Evolutionary conservation across 1,140 invertebrate species (phyloP), one percentile per base, ranked within the genome.

Genomic region (Drosophila pectinifera): DNA sequence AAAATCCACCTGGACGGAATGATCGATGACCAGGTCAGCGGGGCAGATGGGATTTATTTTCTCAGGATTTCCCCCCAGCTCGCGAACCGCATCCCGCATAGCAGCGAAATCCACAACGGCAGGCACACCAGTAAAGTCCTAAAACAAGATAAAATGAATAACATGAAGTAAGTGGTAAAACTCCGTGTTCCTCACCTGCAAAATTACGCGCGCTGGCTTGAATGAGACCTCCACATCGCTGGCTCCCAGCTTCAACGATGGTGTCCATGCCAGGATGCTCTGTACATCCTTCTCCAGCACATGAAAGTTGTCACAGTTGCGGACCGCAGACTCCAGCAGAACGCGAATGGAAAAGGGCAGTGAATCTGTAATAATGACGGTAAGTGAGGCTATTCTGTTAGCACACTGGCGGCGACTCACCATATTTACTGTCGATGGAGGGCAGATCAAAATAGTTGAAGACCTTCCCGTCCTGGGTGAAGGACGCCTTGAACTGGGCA

Each of bases 41-140:
- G 98, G 98, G 91, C 98, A 99, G 41, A 98, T 95, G 2, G 99
- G 99, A 93, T 99, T 99, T 72, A 99, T 99, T 93, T 96, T 97
- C 64, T 98, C 94, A 1, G 98, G 97, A 94, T 99, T 94, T 2
- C 97, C 97, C 4, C 96, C 96, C 10, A 99, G 93, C 31, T 94
- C 93, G 80, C 96, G 95, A 0, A 99, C 97, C 7, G 98, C 98
- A 94, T 99, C 98, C 80, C 98, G 93, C 98, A 99, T 99, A 6
- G 98, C 98, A 38, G 99, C 99, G 94, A 99, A 98, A 93, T 99
- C 99, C 13, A 99, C 98, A 6, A 99, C 97, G 5, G 98, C 98
- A 14, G 99, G 98, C 0, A 99, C 98, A 18, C 98, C 98, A 48
- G 98, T 99, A 68, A 97, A 96, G 93, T 98, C 97, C 96, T 97